Evolutionary conservation across 2,797 vertebrate genomes (phyloP).

Genomic region (Hybognathus amarus): DNA sequence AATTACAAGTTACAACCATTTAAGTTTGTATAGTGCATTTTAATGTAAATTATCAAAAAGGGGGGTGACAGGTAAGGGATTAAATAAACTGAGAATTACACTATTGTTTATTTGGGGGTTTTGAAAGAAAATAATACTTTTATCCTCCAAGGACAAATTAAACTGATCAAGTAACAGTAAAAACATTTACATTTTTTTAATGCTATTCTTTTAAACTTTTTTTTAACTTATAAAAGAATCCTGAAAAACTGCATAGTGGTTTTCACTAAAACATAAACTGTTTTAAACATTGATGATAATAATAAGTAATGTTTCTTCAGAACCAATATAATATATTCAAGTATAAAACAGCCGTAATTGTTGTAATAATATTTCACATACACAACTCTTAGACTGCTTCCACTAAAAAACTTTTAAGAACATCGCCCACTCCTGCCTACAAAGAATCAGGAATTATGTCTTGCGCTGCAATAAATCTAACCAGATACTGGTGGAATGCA

Average conservation of each 20-base stretch:
- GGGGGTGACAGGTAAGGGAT: no score
- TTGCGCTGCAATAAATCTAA: not conserved
- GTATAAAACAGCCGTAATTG: not conserved
- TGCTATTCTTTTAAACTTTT: not conserved
- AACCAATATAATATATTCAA: not conserved
- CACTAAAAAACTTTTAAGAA: not conserved
- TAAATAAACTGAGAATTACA: no score
- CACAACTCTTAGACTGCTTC: not conserved
- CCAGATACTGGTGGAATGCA: conserved; percentile 9
- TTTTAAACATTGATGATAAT: not conserved
- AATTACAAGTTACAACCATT: no score
- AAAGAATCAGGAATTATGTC: not conserved
- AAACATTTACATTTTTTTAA: no score
- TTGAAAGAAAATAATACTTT: not conserved
- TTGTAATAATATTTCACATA: not conserved
- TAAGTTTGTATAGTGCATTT: no score
- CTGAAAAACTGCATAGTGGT: not conserved
- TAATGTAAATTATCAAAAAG: no score
- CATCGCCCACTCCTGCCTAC: not conserved
- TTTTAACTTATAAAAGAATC: not conserved
- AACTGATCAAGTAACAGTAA: no score
- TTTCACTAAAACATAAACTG: not conserved
- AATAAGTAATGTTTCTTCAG: not conserved
- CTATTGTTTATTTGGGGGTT: not conserved
- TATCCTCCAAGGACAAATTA: not conserved